A percentile compares a stretch with the other conserved stretches of the same genome.
phyloP scores from a whole-genome alignment of 2,888 invertebrate species.

The Calliopum simillimum region DNA sequence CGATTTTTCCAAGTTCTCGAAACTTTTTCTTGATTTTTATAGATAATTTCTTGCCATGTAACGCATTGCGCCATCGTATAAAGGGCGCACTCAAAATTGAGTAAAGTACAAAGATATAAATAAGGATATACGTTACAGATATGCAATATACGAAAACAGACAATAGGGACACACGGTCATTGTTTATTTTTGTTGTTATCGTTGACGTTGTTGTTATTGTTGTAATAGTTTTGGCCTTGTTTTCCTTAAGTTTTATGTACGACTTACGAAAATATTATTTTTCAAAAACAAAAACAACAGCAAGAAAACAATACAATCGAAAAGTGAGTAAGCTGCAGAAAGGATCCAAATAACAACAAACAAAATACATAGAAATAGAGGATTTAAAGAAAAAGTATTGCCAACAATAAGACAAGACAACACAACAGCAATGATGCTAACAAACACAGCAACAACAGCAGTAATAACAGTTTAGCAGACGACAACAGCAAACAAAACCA shows the following conservation, averaged over 20 bases:
- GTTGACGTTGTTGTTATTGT: slow-evolving; percentile 10
- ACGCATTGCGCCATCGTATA: background rate
- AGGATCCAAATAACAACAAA: background rate
- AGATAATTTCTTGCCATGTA: too few species aligned
- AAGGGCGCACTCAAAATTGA: background rate
- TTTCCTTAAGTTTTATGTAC: slow-evolving; percentile 14
- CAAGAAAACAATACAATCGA: background rate
- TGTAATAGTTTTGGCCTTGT: slow-evolving; percentile 24
- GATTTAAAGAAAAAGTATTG: too few species aligned
- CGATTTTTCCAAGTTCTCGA: too few species aligned
- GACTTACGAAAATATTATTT: slow-evolving; percentile 12
- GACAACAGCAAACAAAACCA: too few species aligned
- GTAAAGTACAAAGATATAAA: background rate
- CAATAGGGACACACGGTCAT: slow-evolving; percentile 3
- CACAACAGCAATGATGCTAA: too few species aligned
- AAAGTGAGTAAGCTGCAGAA: background rate
- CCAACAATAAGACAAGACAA: too few species aligned
- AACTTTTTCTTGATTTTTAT: too few species aligned
- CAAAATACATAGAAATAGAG: slow-evolving; percentile 1
- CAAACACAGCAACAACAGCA: too few species aligned
- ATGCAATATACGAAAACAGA: slow-evolving; percentile 4
- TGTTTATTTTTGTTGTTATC: slow-evolving; percentile 3
- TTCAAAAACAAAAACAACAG: background rate
- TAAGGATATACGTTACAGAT: background rate
- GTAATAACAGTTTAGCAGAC: too few species aligned